phyloP scores from a whole-genome alignment of 2,888 invertebrate genomes.

The Lydus trimaculatus region DNA sequence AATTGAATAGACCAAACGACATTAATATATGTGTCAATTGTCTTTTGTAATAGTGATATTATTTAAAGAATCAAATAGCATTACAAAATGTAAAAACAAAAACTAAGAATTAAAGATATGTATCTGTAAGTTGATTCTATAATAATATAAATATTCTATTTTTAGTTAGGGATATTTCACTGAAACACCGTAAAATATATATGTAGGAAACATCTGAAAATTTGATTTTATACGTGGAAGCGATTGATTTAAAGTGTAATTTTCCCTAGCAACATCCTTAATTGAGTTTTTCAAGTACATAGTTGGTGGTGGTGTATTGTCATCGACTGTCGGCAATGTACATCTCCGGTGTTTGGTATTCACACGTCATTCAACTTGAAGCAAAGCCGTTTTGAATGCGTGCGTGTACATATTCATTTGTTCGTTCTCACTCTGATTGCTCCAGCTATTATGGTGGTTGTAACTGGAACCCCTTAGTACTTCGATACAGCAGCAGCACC shows the following conservation, averaged over 20 bases:
- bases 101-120: slow-evolving; percentile 15
- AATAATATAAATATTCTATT: not conserved
- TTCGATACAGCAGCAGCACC: slow-evolving; percentile 18
- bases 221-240: not conserved
- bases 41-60: slow-evolving; percentile 33
- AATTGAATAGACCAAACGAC: slow-evolving; percentile 38
- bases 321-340: slow-evolving; percentile 23
- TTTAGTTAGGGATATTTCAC: not conserved
- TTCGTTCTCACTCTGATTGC: slow-evolving; percentile 39
- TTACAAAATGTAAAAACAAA: slow-evolving; percentile 19
- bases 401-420: slow-evolving; percentile 42
- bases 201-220: not conserved
- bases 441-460: slow-evolving; percentile 33
- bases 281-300: slow-evolving; percentile 2
- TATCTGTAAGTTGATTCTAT: not conserved
- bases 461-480: slow-evolving; percentile 37
- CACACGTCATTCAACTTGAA: slow-evolving; percentile 39
- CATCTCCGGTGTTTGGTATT: slow-evolving; percentile 37
- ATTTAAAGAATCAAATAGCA: slow-evolving; percentile 25
- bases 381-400: slow-evolving; percentile 36
- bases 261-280: slow-evolving; percentile 4
- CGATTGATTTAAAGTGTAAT: slow-evolving; percentile 1
- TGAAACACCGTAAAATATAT: not conserved
- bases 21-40: slow-evolving; percentile 41
- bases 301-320: slow-evolving; percentile 16